Base-by-base conservation (phyloP, 1,140 invertebrate genomes). In the Cecropterus lyciades region DNA sequence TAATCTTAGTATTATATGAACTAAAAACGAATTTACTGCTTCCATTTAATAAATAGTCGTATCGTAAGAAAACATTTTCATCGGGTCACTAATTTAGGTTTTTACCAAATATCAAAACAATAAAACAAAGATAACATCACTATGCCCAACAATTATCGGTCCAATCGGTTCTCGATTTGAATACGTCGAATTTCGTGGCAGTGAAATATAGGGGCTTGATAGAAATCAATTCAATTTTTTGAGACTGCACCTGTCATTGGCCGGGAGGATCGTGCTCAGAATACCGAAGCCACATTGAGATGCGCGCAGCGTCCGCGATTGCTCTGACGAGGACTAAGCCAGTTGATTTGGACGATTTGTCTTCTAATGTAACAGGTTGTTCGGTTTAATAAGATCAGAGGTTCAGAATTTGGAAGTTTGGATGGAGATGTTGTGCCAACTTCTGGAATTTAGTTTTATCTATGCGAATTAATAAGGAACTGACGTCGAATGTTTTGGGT, bases 301-400 rank as follows among this genome's bases (percentile, higher is more conserved):
- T 79, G 68, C 76, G 65, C 15, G 46, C 0, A 17, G 65, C 66
- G 73, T 75, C 27, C 57, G 24, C 57, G 68, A 63, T 72, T 70
- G 60, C 55, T 65, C 75, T 75, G 70, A 73, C 65, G 70, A 65
- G 73, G 63, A 53, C 65, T 67, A 68, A 76, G 73, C 69, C 57
- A 33, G 70, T 68, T 73, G 73, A 75, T 75, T 73, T 66, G 64
- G 20, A 59, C 73, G 65, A 79, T 79, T 76, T 72, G 71, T 79
- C 77, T 76, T 70, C 20, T 66, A 62, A 76, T 67, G 77, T 79
- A 76, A 79, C 74, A 76, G 77, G 74, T 79, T 76, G 73, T 66
- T 69, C 67, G 11, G 27, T 70, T 70, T 76, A 79, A 76, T 74
- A 71, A 77, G 71, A 71, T 56, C 67, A 49, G 52, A 30, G 40